Conservation (phyloP, 2,113 vertebrate species). For the Henicopernis longicauda region DNA sequence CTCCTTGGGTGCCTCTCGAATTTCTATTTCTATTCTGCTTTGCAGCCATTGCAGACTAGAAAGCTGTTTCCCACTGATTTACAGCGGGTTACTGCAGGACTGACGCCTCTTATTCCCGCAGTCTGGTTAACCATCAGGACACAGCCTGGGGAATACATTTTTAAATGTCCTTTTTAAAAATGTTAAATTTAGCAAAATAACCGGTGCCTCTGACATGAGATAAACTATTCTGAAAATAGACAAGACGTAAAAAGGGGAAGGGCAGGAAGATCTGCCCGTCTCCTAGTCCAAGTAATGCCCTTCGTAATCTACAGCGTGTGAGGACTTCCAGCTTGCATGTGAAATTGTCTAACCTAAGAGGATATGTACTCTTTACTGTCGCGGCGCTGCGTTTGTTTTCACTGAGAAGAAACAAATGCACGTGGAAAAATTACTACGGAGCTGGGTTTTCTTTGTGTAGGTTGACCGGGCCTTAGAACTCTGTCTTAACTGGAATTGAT, state of each 20-base stretch:
- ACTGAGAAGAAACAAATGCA: not conserved
- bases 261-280: not conserved
- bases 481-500: not conserved
- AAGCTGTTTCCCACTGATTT: not conserved
- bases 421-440: not conserved
- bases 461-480: not conserved
- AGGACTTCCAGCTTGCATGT: not conserved
- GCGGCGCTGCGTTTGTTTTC: not conserved
- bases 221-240: not conserved
- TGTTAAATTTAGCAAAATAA: not conserved
- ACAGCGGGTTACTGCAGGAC: not conserved
- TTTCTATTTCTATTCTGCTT: not conserved
- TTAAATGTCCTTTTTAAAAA: not conserved
- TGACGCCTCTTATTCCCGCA: not conserved
- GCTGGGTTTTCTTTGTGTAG: not conserved
- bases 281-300: not conserved
- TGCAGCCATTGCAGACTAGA: not conserved
- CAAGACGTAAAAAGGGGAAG: not conserved
- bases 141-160: not conserved
- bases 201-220: not conserved
- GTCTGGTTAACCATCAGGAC: not conserved
- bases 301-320: not conserved
- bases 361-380: not conserved
- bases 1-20: not conserved
- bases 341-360: not conserved